A percentile compares a stretch with the other conserved stretches of the same genome.
phyloP scores from a whole-genome alignment of 1,140 invertebrate species.

The Limonius californicus region DNA sequence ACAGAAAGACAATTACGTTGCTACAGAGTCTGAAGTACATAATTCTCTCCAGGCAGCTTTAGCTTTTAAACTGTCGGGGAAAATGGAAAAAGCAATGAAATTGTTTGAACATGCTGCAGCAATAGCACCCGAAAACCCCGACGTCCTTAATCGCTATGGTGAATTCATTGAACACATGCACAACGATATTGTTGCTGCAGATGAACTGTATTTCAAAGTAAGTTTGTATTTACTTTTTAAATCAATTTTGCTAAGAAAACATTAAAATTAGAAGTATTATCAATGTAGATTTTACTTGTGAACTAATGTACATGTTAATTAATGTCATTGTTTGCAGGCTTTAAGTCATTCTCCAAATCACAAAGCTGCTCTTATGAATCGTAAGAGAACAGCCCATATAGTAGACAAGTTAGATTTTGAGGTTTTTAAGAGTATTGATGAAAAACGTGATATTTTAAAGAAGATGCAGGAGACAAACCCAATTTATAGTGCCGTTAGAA shows the following conservation, averaged over 20 bases:
- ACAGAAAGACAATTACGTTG: slow-evolving; percentile 19
- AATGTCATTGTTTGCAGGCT: slow-evolving; percentile 57
- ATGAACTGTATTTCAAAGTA: slow-evolving; percentile 75
- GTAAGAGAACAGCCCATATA: slow-evolving; percentile 77
- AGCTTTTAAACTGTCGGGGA: slow-evolving; percentile 77
- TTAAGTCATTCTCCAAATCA: slow-evolving; percentile 80
- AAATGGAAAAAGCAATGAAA: slow-evolving; percentile 81
- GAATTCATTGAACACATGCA: slow-evolving; percentile 87
- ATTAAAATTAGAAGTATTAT: background rate
- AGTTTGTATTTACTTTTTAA: background rate
- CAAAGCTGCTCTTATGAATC: slow-evolving; percentile 72
- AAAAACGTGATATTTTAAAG: slow-evolving; percentile 77
- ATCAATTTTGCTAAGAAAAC: no score
- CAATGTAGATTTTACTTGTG: no score
- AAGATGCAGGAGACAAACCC: slow-evolving; percentile 75
- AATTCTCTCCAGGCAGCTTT: slow-evolving; percentile 77
- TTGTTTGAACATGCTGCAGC: slow-evolving; percentile 88
- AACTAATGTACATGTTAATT: no score
- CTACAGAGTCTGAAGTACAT: slow-evolving; percentile 66
- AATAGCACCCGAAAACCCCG: slow-evolving; percentile 85
- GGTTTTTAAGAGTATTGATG: slow-evolving; percentile 77
- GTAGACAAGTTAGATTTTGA: slow-evolving; percentile 87
- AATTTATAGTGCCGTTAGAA: slow-evolving; percentile 81
- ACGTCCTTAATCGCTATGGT: slow-evolving; percentile 88
- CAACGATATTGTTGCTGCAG: slow-evolving; percentile 83